Conservation (phyloP, 2,113 vertebrate species). For the Rhabdomys dilectus region DNA sequence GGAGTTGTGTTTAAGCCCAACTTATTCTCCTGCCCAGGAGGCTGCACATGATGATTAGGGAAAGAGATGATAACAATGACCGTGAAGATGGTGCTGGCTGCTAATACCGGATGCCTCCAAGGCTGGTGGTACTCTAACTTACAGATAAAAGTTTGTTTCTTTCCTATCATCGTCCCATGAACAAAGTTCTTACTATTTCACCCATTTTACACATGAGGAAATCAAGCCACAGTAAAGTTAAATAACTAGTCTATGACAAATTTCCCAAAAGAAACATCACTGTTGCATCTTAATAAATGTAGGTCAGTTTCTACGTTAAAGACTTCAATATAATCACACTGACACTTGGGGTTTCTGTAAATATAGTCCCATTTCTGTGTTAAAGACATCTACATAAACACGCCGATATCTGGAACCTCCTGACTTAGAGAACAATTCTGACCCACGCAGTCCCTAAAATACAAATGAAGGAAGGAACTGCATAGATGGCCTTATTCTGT, state of each 20-base stretch:
- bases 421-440: not conserved
- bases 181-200: not conserved
- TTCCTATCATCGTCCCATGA: not conserved
- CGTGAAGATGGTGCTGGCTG: not conserved
- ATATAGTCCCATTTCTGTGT: not conserved
- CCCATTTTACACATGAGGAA: constrained; percentile 25
- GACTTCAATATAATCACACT: not conserved
- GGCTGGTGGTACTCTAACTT: constrained; percentile 17
- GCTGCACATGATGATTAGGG: not conserved
- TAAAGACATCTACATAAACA: not conserved
- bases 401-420: not conserved
- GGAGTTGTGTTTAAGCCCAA: not conserved
- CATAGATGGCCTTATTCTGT: not conserved
- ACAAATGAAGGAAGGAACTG: not conserved
- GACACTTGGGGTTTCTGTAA: not conserved
- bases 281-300: not conserved
- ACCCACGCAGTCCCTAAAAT: not conserved
- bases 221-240: not conserved
- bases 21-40: constrained; percentile 10
- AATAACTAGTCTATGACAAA: not conserved
- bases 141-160: not conserved
- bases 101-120: not conserved
- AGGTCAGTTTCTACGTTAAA: not conserved
- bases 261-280: constrained; percentile 16
- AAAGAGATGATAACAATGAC: not conserved